Base-by-base conservation (phyloP, 2,888 invertebrate genomes). In the Deilephila porcellus region DNA sequence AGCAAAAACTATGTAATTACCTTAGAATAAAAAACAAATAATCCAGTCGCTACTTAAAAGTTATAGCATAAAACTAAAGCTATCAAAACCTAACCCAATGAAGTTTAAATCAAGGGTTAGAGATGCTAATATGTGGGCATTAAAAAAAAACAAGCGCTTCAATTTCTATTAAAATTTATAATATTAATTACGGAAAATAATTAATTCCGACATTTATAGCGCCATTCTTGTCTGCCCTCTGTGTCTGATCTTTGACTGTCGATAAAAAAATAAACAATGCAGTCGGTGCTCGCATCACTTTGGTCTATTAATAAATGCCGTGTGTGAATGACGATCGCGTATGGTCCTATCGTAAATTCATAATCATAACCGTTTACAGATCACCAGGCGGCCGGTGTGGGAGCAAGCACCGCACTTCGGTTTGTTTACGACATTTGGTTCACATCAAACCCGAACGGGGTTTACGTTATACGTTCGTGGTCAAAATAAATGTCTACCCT, bases 351-450 rank as follows among this genome's bases (percentile, higher is more conserved):
- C 72, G 75, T 79, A 79, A 78, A 81, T 80, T 76, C 74, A 77
- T 80, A 82, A 83, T 79, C 79, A 79, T 80, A 82, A 81, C 78
- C 81, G 80, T 80, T 80, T 78, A 78, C 74, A 81, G 79, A 83
- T 81, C 80, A 81, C 79, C 79, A 81, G 79, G 74, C 76, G 74
- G 73, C 70, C 75, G 76, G 80, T 77, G 77, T 78, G 79, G 82
- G 82, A 82, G 80, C 78, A 81, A 85, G 81, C 85, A 87, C 79
- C 80, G 80, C 79, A 79, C 78, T 81, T 77, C 56, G 76, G 77
- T 81, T 81, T 86, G 85, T 87, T 85, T 86, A 86, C 75, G 73
- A 83, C 87, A 85, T 83, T 86, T 86, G 86, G 86, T 86, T 82
- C 80, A 81, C 82, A 81, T 87, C 85, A 85, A 81, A 80, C 76